Conservation (phyloP, 2,113 vertebrate genomes). For the Actenoides hombroni region DNA sequence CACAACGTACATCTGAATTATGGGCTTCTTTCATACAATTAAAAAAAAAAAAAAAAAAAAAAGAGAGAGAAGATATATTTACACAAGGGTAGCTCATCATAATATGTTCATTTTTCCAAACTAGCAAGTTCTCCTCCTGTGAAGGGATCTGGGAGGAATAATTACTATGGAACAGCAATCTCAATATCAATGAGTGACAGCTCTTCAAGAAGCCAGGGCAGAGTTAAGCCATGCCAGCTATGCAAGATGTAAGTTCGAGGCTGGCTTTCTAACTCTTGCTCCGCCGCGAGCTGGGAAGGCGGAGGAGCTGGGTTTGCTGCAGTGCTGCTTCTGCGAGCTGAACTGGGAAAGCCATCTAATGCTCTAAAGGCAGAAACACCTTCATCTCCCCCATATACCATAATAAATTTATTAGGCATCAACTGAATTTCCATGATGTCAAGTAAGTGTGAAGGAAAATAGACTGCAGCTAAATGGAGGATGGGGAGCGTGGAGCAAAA, state of each 20-base stretch:
- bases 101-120: neutral
- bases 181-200: neutral
- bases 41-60: neutral
- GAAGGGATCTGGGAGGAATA: neutral
- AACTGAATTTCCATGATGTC: constrained; percentile 20
- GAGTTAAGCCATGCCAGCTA: neutral
- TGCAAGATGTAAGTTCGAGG: rapidly evolving
- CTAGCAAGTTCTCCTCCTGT: neutral
- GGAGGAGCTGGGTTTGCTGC: neutral
- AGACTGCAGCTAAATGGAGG: neutral
- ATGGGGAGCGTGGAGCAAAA: neutral
- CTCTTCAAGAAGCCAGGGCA: neutral
- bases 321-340: neutral
- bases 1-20: constrained; percentile 16
- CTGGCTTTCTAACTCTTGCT: neutral
- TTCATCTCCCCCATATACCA: neutral
- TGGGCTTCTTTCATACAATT: constrained; percentile 3
- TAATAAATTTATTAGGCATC: neutral
- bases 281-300: neutral
- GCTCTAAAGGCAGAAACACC: constrained; percentile 1
- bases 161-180: neutral
- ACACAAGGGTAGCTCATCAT: constrained; percentile 19
- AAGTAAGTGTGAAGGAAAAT: neutral
- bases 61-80: neutral
- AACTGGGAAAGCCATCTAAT: neutral